Base-by-base conservation (phyloP, 2,797 vertebrate genomes). In the Alfaro cultratus region DNA sequence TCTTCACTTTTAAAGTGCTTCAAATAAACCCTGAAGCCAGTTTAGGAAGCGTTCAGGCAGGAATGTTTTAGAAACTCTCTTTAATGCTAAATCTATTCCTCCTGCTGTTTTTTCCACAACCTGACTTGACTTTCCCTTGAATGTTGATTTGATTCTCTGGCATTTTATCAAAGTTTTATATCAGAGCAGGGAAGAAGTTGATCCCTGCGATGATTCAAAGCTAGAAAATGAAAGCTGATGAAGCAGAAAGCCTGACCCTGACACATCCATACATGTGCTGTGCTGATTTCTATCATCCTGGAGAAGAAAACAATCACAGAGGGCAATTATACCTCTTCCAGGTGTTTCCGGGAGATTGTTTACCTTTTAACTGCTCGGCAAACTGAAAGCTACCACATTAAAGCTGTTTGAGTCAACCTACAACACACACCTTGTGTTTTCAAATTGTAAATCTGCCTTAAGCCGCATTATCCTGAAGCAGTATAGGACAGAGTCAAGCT, bases 381-480 rank as follows among this genome's bases (percentile, higher is more conserved):
- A 70, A 70, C 67, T 70, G 5, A 41, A 68, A 68, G 64, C 64
- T 26, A 23, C n/a, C 60, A 39, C 15, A 23, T 49, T 46, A 15
- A 73, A 77, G 57, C 18, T n/a, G n/a, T 53, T 5, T 21, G 21
- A 60, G 49, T 13, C 41, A 53, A 7, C 26, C n/a, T 29, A 31
- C 78, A 73, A 71, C 70, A 71, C 18, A 82, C 31, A 36, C 71
- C 80, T 43, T 68, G 76, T 87, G 85, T 90, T 92, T 86, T 84
- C 79, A 80, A 85, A 85, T 71, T 75, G 88, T 36, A 91, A 93
- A 93, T 88, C 91, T 76, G 88, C 64, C 47, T 86, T 94, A 95
- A 95, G 88, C 94, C 93, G 94, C 93, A 93, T 96, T 94, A 96
- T 92, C 93, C 88, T 86, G 89, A 87, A 89, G 83, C 80, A 73